These are phyloP conservation scores for Epinephelus moara DNA, from an alignment of 2,113 vertebrate genomes.

Conservation along the genomic window DNA sequence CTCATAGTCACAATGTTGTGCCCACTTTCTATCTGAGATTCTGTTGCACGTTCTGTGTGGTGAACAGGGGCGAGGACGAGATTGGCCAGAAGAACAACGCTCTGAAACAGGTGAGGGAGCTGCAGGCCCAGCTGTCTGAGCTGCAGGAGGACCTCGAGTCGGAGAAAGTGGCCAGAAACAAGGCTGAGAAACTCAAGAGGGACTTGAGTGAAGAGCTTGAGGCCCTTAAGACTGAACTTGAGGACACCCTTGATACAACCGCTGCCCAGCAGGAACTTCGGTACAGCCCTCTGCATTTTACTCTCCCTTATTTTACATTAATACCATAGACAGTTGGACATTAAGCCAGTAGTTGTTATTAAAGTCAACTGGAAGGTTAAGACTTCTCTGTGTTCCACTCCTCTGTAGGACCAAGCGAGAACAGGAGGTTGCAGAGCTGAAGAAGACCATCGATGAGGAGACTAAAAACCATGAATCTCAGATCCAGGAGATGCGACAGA, in stretches of 20 bases:
- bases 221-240: constrained; percentile 96
- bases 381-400: background rate
- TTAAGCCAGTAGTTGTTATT: no score
- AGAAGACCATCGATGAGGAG: constrained; percentile 98
- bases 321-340: background rate
- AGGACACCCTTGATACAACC: constrained; percentile 97
- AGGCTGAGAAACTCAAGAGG: constrained; percentile 97
- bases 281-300: constrained; percentile 77
- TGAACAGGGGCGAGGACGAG: constrained; percentile 93
- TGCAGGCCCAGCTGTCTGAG: constrained; percentile 95
- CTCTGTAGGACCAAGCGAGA: constrained; percentile 92
- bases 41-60: background rate
- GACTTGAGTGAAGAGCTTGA: constrained; percentile 97
- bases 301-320: background rate
- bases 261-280: constrained; percentile 98
- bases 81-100: constrained; percentile 94
- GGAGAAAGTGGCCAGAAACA: constrained; percentile 93
- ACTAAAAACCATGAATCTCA: constrained; percentile 95
- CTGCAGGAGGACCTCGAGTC: constrained; percentile 97
- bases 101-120: constrained; percentile 92
- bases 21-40: background rate
- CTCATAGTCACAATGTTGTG: background rate
- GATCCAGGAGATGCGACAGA: constrained; percentile 96
- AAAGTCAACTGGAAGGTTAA: background rate
- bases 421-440: constrained; percentile 97